Base-by-base conservation (phyloP, 2,113 vertebrate genomes). In the Candoia aspera region DNA sequence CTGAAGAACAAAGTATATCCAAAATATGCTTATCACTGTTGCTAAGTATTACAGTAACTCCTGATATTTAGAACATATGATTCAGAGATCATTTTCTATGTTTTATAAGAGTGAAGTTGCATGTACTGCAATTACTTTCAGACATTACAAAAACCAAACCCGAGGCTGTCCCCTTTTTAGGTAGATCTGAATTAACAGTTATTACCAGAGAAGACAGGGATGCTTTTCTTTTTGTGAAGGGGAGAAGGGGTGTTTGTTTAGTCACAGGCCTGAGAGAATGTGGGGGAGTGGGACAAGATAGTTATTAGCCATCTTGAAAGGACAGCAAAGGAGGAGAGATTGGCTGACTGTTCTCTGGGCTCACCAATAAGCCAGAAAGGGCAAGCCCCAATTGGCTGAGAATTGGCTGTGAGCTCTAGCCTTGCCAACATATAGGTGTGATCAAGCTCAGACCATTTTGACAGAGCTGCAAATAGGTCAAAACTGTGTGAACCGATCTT, bases 1-100 rank as follows among this genome's bases (percentile, higher is more conserved):
- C 42, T 86, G 86, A 17, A 64, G 87, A 49, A 64, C 10, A 68
- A 92, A 84, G 33, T 68, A 9, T 1, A 49, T 90, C 0, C 93
- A 6, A n/a, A 0, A 4, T 62, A 58, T 0, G 0, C 54, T 89
- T 1, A 0, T 3, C n/a, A 23, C 86, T 84, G 37, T 29, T 94
- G 88, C 87, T 90, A 8, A 79, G 37, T 62, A 0, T 49, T 46
- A 84, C 88, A 10, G 0, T 0, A 73, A 79, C 42, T 79, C 53
- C 24, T 88, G 24, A 15, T 24, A 3, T 54, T 91, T 37, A 94
- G 54, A 0, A 24, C 46, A 9, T 92, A 53, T 49, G 92, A 85
- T 10, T 87, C 59, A 55, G 0, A 0, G 29, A 88, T 21, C 9
- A 60, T 62, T 90, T 57, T 55, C 49, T 62, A n/a, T 0, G 0